Conservation (phyloP, 2,888 invertebrate species). For the Phengaris alcon region DNA sequence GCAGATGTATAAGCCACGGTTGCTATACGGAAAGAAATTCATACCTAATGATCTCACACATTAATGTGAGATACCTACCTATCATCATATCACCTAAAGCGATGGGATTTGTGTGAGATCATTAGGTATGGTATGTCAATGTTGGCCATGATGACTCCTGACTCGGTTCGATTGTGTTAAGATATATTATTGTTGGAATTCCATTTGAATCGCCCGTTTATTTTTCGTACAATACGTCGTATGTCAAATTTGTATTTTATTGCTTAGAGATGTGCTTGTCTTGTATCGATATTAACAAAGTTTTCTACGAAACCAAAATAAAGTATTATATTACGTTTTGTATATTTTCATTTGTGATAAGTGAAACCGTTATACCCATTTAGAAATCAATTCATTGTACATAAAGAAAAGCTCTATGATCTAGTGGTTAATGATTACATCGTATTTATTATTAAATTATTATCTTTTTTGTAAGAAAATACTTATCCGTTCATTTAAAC, state of each 20-base stretch:
- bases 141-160: not conserved
- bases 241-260: conserved; percentile 67
- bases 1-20: too few species aligned
- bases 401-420: too few species aligned
- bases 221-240: conserved; percentile 62
- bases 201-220: conserved; percentile 16
- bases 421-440: too few species aligned
- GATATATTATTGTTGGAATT: conserved; percentile 7
- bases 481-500: not conserved
- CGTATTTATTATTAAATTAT: not conserved
- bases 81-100: too few species aligned
- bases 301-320: not conserved
- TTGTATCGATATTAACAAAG: not conserved
- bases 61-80: too few species aligned
- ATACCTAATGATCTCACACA: too few species aligned
- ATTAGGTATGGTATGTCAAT: not conserved
- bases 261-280: conserved; percentile 38
- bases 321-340: too few species aligned
- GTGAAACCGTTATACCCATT: too few species aligned
- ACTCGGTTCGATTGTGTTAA: not conserved
- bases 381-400: too few species aligned
- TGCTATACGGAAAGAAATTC: too few species aligned
- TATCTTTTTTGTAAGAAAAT: not conserved
- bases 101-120: not conserved
- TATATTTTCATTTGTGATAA: too few species aligned